Base-by-base conservation (phyloP, 2,888 invertebrate genomes). In the Sicus ferrugineus region DNA sequence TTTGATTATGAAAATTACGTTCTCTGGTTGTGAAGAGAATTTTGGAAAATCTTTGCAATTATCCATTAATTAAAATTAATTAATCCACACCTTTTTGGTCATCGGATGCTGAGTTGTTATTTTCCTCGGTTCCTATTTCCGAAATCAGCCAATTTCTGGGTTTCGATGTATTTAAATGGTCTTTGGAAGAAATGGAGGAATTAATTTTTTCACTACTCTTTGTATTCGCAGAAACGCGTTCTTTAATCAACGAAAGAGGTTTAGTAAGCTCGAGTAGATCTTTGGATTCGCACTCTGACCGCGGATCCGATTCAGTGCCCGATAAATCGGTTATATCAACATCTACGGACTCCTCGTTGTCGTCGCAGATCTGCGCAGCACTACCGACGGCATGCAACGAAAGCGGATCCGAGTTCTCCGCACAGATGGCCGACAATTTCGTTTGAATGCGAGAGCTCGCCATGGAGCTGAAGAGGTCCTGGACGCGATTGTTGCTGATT, bases 311-410 rank as follows among this genome's bases (percentile, higher is more conserved):
- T 61, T 83, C 83, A 62, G 78, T 78, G 5, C 80, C 79, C 19
- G 84, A 82, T 16, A 84, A 73, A 75, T 86, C 84, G 11, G 86
- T 86, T 54, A 86, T 85, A 72, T 86, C 84, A 69, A 86, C 84
- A 72, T 86, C 86, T 62, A 85, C 76, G 14, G 85, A 83, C 59
- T 88, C 86, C 82, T 80, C 88, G 83, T 83, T 84, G 31, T 78
- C 76, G 61, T 66, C 61, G 52, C 70, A 42, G 31, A 62, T 31
- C 28, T 61, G 54, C 26, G 31, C 46, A 6, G 69, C 77, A 70
- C 78, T 79, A 42, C 77, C 78, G 48, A 75, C 75, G 21, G 76
- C 75, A 16, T 74, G 77, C 14, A 74, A 73, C 38, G 77, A 68
- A 46, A 73, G 67, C 5, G 77, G 71, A 68, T 73, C 77, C 30